A percentile compares a stretch with the other conserved stretches of the same genome.
phyloP scores from a whole-genome alignment of 2,797 vertebrate genomes.

The Eremophila alpestris region DNA sequence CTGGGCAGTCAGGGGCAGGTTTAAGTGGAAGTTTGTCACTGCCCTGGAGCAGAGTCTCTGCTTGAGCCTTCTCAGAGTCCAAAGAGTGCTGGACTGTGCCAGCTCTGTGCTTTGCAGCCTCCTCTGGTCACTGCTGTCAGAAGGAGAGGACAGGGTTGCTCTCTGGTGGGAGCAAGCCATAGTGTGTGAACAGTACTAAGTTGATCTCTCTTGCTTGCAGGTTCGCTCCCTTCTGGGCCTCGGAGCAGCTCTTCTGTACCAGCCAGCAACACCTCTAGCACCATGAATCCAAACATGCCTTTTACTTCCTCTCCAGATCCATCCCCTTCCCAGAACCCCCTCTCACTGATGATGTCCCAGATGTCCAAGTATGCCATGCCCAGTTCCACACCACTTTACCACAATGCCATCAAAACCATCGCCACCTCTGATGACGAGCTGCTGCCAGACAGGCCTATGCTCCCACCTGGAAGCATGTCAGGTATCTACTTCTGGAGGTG shows the following conservation, averaged over 20 bases:
- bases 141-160: background rate
- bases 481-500: slow-evolving; percentile 66
- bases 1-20: background rate
- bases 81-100: background rate
- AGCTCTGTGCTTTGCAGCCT: background rate
- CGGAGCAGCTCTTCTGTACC: slow-evolving; percentile 88
- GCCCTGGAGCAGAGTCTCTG: background rate
- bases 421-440: slow-evolving; percentile 97
- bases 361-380: slow-evolving; percentile 99
- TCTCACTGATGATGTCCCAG: slow-evolving; percentile 98
- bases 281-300: slow-evolving; percentile 87
- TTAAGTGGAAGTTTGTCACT: background rate
- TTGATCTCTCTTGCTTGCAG: slow-evolving; percentile 49
- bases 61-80: background rate
- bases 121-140: background rate
- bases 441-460: slow-evolving; percentile 89
- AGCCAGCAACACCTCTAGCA: slow-evolving; percentile 81
- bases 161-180: background rate
- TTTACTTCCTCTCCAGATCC: slow-evolving; percentile 90
- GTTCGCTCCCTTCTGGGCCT: slow-evolving; percentile 75
- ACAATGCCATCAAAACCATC: slow-evolving; percentile 98
- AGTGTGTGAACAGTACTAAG: background rate
- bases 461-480: slow-evolving; percentile 88
- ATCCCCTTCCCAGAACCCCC: slow-evolving; percentile 90
- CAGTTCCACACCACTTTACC: slow-evolving; percentile 96